Evolutionary conservation across 2,797 vertebrate genomes (phyloP), one percentile per base, ranked within the genome.

Genomic region (Sciurus carolinensis): DNA sequence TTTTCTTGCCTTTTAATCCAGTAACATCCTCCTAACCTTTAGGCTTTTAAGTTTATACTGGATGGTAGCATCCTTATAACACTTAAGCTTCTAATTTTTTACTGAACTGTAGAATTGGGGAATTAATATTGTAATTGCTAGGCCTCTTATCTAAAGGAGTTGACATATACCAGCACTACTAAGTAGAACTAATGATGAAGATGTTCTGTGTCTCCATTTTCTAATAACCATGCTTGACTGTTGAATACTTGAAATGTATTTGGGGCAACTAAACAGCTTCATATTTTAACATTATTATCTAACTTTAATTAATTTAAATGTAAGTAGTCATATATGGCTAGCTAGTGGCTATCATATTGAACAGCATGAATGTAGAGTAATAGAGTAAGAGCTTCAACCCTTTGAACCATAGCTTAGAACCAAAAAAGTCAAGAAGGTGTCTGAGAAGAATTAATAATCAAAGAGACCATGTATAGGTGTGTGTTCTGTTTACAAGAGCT

Each of bases 41-140:
- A 52, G 11, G 42, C 39, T 91, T 90, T 87, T 89, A 64, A 54
- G n/a, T 87, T 90, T 91, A 76, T 92, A 64, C 28, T 82, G 80
- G 62, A 64, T 39, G 39, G 39, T 39, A 39, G 39, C 39, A 39
- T 39, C 39, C 2, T 36, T 24, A 36, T 47, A 91, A 54, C 77
- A 52, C 54, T 72, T 59, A 52, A 5, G 36, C 39, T 91, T 90
- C 84, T 89, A 64, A 54, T 30, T 87, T 90, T 93, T 82, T 93
- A 71, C 28, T 82, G 76, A n/a, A 57, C 15, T 73, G 1, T 64
- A 66, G 67, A 94, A 69, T 87, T 57, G 64, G 44, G 67, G 9
- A 33, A 66, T 90, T 80, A 59, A 77, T 76, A 52, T 66, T 90
- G 30, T 91, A 82, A 89, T 75, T 91, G 57, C 54, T 88, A 39